Evolutionary conservation across 2,797 vertebrate species (phyloP), one percentile per base, ranked within the genome.

Genomic region (Distichodus sexfasciatus): DNA sequence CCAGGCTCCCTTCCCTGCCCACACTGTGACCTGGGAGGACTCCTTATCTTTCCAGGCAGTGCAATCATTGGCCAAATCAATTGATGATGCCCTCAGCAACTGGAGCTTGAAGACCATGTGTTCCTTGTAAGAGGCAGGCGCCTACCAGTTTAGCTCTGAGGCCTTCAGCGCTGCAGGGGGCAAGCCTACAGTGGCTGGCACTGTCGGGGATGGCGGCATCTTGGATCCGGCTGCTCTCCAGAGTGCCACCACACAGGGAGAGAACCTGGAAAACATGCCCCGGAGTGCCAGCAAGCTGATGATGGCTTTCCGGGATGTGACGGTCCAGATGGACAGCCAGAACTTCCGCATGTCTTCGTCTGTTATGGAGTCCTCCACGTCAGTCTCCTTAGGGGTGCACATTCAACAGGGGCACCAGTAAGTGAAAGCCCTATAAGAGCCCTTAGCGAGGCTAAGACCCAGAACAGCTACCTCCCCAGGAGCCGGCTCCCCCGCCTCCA

Each of bases 81-180:
- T 99, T 3, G 97, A 99, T 4, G 97, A 99, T 6, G 97, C 97
- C 1, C 96, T 99, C 47, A 98, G 95, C 82, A 98, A 94, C 76
- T 99, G 97, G 97, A 99, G 96, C 84, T 87, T 98, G 86, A 96
- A 98, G 85, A 95, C 97, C 38, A 96, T 98, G 94, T 98, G 96
- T 79, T 96, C 96, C 4, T 89, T 98, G 78, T 96, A 98, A 76
- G 96, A 98, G 63, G 92, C 93, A 0, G 85, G 94, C 46, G 89
- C 94, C 0, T 98, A 97, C 80, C 94, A 95, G 86, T 94, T 98
- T 82, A 94, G 69, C 11, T 79, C 93, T 4, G 95, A 95, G 81
- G 90, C 95, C 12, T 94, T 98, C 81, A 91, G 84, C 3, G 84
- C 91, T 0, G 86, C 72, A 2, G 72, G 72, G 23, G 64, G 62